Base-by-base conservation (phyloP, 2,888 invertebrate genomes). In the Athalia cordata region DNA sequence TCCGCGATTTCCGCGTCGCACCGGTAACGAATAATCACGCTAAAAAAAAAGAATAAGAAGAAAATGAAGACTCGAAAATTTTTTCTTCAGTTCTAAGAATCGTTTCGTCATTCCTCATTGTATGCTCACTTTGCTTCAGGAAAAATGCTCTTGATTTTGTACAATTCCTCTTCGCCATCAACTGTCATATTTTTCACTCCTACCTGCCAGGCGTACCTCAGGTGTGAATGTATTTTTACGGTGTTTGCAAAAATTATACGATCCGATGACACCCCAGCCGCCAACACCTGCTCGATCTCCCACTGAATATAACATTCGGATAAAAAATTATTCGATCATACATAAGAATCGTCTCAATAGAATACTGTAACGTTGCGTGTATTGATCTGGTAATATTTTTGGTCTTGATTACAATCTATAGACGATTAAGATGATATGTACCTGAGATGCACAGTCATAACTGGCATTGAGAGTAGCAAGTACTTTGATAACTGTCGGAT, bases 391-490 rank as follows among this genome's bases (percentile, higher is more conserved):
- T 1, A 29, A 29, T 29, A 29, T 29, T 29, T 29, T 29, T 29
- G 29, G 29, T 29, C 29, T 29, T 29, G 1, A 29, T 2, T 29
- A 29, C 29, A 29, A 29, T 29, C 29, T 29, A 29, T 29, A 29
- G 29, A 29, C 29, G 29, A 29, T 2, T 29, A 29, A 29, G 2
- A 29, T 2, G 29, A 29, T 15, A 43, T 65, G 76, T 85, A 89
- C 89, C 85, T 88, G 86, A 81, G 93, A 93, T 5, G 94, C 94
- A 86, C 94, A 94, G 86, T 94, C 94, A 87, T 94, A 94, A 64
- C 92, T 91, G 45, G 91, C 89, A 68, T 94, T 93, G 62, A 93
- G 86, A 50, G 91, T 89, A 8, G 92, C 92, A 72, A 94, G 77
- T 64, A 86, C 81, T 83, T 88, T 87, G 15, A 91, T 83, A 3